Evolutionary conservation across 2,888 invertebrate genomes (phyloP), one percentile per base, ranked within the genome.

Genomic region (Trachelus iudaicus): DNA sequence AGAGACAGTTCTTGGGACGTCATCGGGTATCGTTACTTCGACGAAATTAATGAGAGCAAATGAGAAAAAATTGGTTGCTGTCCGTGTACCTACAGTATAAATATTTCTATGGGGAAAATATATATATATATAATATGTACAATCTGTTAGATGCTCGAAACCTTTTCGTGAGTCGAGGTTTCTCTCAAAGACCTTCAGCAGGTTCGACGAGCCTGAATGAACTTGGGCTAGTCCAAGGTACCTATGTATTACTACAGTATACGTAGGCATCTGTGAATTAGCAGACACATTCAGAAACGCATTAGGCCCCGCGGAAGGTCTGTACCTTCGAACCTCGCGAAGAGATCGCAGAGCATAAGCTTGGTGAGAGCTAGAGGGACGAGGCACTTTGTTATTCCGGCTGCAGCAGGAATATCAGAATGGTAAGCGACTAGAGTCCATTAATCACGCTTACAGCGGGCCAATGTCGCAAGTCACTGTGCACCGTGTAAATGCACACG

Each of bases 401-500:
- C 83, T 88, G 87, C 85, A 83, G 87, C 83, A 81, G 85, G 89
- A 88, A 87, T 90, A 90, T 89, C 88, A 88, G 88, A 89, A 90
- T 91, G 87, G 89, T 87, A 89, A 89, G 87, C 88, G 88, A 88
- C 86, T 88, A 84, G 86, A 83, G 84, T 88, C 88, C 90, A 91
- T 91, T 91, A 91, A 91, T 91, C 91, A 91, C 87, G 86, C 89
- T 90, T 90, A 90, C 90, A 90, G 89, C 88, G 85, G 85, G 83
- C 87, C 85, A 87, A 87, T 89, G 89, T 89, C 89, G 90, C 90
- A 90, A 90, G 90, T 90, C 89, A 89, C 87, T 87, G 85, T 85
- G 86, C 86, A 84, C 84, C 85, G 86, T 84, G 87, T 88, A 87
- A 88, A 89, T 86, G 88, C 83, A 85, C 86, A 83, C 85, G 84